Evolutionary conservation across 2,113 vertebrate species (phyloP).

Genomic region (Hippoglossus stenolepis): DNA sequence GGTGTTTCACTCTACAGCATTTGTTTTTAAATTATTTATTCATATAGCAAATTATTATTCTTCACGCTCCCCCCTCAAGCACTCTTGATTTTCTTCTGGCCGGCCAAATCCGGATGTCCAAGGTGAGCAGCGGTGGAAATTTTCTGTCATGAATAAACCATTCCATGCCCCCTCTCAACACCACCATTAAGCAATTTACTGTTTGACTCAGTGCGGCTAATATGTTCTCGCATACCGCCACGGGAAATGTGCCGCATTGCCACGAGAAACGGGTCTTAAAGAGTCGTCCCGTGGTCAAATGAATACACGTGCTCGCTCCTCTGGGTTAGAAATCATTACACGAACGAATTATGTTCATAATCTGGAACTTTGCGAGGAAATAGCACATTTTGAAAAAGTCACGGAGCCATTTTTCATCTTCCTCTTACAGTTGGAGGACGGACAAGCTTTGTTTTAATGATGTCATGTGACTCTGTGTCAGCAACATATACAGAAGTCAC

Average conservation of each 20-base stretch:
- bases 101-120: conserved; percentile 43
- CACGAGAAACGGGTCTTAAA: too few relatives aligned
- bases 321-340: too few relatives aligned
- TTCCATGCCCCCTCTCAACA: conserved; percentile 29
- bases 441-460: too few relatives aligned
- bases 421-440: too few relatives aligned
- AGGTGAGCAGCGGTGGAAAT: conserved; percentile 50
- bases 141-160: conserved; percentile 66
- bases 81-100: conserved; percentile 3
- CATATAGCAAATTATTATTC: conserved; percentile 60
- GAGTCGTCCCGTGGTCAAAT: too few relatives aligned
- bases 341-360: too few relatives aligned
- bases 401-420: too few relatives aligned
- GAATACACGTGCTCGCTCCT: too few relatives aligned
- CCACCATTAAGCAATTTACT: conserved; percentile 43
- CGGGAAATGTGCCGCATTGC: neutral
- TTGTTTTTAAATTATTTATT: conserved; percentile 70
- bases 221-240: neutral
- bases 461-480: too few relatives aligned
- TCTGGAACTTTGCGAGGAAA: too few relatives aligned
- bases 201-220: neutral
- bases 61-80: conserved; percentile 1
- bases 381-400: too few relatives aligned
- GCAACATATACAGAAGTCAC: too few relatives aligned
- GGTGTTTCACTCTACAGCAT: conserved; percentile 47